A percentile compares a stretch with the other conserved stretches of the same genome.
Evolutionary conservation across 2,113 vertebrate genomes (phyloP).

Genomic region (Craseonycteris thonglongyai): DNA sequence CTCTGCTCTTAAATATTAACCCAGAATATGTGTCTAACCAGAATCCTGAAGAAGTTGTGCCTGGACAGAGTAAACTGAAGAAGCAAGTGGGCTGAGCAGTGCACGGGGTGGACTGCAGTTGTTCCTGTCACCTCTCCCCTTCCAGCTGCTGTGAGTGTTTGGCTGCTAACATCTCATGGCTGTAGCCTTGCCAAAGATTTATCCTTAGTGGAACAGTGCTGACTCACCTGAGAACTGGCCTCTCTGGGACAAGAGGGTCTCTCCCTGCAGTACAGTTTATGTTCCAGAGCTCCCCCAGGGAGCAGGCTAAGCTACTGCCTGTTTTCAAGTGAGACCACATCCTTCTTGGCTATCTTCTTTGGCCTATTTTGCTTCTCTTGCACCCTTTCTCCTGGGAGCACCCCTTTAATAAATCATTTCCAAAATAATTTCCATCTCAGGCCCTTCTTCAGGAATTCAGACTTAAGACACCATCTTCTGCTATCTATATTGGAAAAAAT

Average conservation of each 20-base stretch:
- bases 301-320: neutral
- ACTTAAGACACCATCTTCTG: neutral
- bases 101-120: neutral
- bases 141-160: neutral
- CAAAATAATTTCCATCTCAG: neutral
- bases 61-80: neutral
- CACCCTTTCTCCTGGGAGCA: neutral
- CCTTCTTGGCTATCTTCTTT: neutral
- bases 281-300: neutral
- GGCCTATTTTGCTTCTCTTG: neutral
- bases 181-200: neutral
- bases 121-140: fast-evolving
- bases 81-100: neutral
- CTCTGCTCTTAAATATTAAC: neutral
- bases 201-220: neutral
- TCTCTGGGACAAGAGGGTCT: neutral
- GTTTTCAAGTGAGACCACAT: neutral
- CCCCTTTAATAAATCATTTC: neutral
- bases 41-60: neutral
- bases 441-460: neutral
- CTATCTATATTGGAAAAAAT: neutral
- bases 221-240: neutral
- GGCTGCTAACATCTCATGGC: neutral
- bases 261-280: too few species aligned
- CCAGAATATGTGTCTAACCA: neutral